Evolutionary conservation across 2,888 invertebrate species (phyloP).

Genomic region (Leptarthrus brevirostris): DNA sequence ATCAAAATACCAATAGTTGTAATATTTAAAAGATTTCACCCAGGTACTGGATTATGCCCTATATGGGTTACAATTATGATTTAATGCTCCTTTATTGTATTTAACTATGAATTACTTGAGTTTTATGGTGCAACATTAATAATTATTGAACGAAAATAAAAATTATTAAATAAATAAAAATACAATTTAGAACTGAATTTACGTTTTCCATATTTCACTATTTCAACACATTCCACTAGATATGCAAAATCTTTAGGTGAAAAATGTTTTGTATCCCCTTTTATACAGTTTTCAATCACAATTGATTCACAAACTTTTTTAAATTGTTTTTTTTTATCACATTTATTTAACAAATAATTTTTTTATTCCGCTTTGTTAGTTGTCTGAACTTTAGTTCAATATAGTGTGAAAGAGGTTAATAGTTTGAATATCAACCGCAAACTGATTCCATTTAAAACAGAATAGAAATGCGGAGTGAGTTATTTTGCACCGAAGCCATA

Average conservation of each 20-base stretch:
- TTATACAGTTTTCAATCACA: neutral
- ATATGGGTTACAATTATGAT: too few relatives aligned
- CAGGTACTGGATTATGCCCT: too few relatives aligned
- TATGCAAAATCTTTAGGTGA: neutral
- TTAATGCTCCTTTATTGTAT: too few relatives aligned
- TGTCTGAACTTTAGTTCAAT: too few relatives aligned
- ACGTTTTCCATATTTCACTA: constrained; percentile 27
- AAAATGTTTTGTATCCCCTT: neutral
- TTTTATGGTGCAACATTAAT: too few relatives aligned
- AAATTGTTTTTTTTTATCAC: neutral
- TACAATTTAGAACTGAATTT: neutral
- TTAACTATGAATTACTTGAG: too few relatives aligned
- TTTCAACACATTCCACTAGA: constrained; percentile 7
- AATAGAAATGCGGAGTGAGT: constrained; percentile 19
- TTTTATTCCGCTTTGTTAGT: neutral
- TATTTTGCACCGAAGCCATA: constrained; percentile 36
- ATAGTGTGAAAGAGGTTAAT: constrained; percentile 5
- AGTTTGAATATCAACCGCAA: constrained; percentile 52
- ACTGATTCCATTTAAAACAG: constrained; percentile 48
- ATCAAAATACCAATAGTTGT: too few relatives aligned
- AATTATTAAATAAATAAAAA: too few relatives aligned
- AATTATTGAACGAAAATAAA: too few relatives aligned
- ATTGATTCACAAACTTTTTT: neutral
- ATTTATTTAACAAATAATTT: neutral
- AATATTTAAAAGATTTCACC: too few relatives aligned